phyloP scores from a whole-genome alignment of 2,797 vertebrate species.

The Serranus cabrilla region DNA sequence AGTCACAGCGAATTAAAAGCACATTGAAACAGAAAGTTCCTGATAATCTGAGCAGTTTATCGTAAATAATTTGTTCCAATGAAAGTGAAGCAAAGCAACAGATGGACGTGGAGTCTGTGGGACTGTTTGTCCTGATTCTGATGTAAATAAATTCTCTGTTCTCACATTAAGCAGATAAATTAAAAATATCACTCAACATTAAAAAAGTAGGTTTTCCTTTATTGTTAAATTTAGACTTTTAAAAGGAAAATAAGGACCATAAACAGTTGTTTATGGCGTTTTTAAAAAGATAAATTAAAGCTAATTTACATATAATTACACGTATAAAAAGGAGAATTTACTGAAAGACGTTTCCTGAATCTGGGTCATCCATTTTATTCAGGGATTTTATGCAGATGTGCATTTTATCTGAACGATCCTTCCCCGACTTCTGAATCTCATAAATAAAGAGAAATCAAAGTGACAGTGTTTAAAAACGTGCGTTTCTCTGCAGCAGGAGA shows the following conservation, averaged over 20 bases:
- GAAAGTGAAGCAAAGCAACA: background rate
- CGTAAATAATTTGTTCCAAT: background rate
- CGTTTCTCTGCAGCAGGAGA: background rate
- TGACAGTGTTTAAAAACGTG: background rate
- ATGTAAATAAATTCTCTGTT: background rate
- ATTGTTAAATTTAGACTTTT: background rate
- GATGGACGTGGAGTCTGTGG: background rate
- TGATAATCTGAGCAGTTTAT: background rate
- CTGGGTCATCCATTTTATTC: constrained; percentile 7
- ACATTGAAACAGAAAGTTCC: background rate
- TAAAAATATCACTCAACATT: background rate
- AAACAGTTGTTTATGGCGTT: constrained; percentile 11
- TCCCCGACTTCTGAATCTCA: background rate
- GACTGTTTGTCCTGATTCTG: background rate
- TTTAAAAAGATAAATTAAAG: background rate
- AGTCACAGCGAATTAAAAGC: constrained; percentile 25
- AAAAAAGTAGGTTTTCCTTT: background rate
- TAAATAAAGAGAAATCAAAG: constrained; percentile 3
- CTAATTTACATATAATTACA: constrained; percentile 11
- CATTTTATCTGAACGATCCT: constrained; percentile 1
- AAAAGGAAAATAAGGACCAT: background rate
- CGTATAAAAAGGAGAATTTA: constrained; percentile 9
- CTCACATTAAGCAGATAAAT: background rate
- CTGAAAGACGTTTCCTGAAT: background rate
- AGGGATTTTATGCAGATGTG: constrained; percentile 1